phyloP scores from a whole-genome alignment of 1,140 invertebrate genomes.

The Drosophila ananassae region DNA sequence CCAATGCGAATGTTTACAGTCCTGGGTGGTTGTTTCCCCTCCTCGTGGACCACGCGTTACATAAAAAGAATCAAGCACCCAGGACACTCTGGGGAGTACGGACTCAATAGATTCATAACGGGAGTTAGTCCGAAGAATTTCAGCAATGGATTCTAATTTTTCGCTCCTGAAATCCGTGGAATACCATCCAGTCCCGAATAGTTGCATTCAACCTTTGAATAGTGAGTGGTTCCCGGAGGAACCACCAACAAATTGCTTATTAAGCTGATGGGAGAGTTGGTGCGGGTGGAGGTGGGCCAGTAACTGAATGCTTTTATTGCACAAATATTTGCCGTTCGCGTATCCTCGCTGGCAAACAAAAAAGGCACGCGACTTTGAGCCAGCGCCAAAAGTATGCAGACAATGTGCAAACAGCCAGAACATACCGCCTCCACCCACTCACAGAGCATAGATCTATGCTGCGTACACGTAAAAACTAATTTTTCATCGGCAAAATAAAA shows the following conservation, averaged over 20 bases:
- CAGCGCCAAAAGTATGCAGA: constrained; percentile 78
- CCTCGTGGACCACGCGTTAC: too few relatives aligned
- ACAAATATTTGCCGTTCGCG: constrained; percentile 62
- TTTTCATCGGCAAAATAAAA: constrained; percentile 76
- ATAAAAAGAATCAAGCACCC: neutral
- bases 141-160: neutral
- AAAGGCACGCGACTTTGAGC: constrained; percentile 76
- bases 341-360: constrained; percentile 45
- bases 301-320: constrained; percentile 61
- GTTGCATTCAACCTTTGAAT: constrained; percentile 1
- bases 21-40: neutral
- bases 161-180: neutral
- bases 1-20: constrained; percentile 38
- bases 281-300: constrained; percentile 13
- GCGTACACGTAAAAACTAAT: constrained; percentile 71
- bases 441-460: constrained; percentile 53
- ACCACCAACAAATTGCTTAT: constrained; percentile 39
- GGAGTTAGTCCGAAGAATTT: neutral
- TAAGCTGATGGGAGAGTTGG: constrained; percentile 30
- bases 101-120: too few relatives aligned
- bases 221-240: neutral
- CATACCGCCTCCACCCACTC: constrained; percentile 10
- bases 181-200: neutral
- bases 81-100: too few relatives aligned
- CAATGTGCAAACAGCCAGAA: constrained; percentile 74